Percentiles rank a stretch among this genome's conserved stretches.
phyloP scores from a whole-genome alignment of 1,140 invertebrate genomes.

The Patella vulgata region DNA sequence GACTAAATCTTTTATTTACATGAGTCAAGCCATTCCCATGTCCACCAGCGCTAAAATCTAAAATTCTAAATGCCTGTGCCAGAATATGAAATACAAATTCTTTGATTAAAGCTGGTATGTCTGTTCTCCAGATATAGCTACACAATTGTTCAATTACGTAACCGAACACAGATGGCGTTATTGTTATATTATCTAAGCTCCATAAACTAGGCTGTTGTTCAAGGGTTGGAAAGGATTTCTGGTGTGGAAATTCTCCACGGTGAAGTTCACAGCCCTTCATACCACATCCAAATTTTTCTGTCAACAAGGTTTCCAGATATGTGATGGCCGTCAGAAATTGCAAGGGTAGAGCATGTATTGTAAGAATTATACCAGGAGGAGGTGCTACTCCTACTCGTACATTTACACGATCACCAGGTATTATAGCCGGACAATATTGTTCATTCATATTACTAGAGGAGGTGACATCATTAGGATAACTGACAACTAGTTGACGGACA shows the following conservation, averaged over 20 bases:
- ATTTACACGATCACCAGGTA: conserved; percentile 58
- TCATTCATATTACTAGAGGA: conserved; percentile 55
- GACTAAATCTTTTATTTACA: conserved; percentile 47
- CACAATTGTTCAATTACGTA: conserved; percentile 59
- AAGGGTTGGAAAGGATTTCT: conserved; percentile 10
- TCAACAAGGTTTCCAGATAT: conserved; percentile 63
- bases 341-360: conserved; percentile 60
- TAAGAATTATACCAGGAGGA: conserved; percentile 58
- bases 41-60: conserved; percentile 50
- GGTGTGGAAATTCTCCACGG: conserved; percentile 2
- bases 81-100: conserved; percentile 63
- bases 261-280: conserved; percentile 40
- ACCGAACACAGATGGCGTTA: conserved; percentile 56
- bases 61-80: conserved; percentile 59
- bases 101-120: conserved; percentile 61
- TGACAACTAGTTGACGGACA: conserved; percentile 60
- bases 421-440: conserved; percentile 61
- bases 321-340: conserved; percentile 63
- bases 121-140: conserved; percentile 60
- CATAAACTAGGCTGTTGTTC: conserved; percentile 49
- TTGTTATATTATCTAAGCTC: conserved; percentile 56
- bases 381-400: conserved; percentile 58
- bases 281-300: conserved; percentile 56
- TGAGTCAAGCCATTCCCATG: conserved; percentile 42
- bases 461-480: conserved; percentile 59